Evolutionary conservation across 2,797 vertebrate genomes (phyloP).

Genomic region (Remorina albescens): DNA sequence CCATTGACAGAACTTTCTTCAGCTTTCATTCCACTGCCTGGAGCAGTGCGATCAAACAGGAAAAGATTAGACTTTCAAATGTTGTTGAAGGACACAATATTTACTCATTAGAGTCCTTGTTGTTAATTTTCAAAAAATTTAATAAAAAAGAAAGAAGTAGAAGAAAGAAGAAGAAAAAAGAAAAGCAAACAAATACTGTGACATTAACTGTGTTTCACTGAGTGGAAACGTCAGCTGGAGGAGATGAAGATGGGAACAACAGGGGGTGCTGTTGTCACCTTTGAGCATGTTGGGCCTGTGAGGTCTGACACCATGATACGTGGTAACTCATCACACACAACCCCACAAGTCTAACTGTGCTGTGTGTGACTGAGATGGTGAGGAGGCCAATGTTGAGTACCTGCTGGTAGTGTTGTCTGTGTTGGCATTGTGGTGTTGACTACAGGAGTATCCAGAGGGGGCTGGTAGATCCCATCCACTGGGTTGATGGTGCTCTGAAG

Average conservation of each 20-base stretch:
- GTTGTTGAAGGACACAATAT: background rate
- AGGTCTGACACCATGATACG: background rate
- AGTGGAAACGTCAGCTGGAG: background rate
- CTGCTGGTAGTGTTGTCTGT: slow-evolving; percentile 93
- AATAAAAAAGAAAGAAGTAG: background rate
- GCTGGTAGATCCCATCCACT: slow-evolving; percentile 96
- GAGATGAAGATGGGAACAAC: slow-evolving; percentile 26
- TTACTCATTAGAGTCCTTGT: background rate
- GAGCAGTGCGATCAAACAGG: background rate
- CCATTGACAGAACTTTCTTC: slow-evolving; percentile 4
- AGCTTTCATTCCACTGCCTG: background rate
- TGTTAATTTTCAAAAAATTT: too few relatives aligned
- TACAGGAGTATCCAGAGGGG: slow-evolving; percentile 90
- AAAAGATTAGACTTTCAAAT: slow-evolving; percentile 14
- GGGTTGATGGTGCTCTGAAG: slow-evolving; percentile 98
- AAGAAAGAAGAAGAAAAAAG: background rate
- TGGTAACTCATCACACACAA: background rate
- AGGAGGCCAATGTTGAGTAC: slow-evolving; percentile 70
- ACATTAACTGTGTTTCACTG: background rate
- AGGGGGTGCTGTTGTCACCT: slow-evolving; percentile 56
- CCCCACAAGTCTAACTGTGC: background rate
- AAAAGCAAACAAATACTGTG: background rate
- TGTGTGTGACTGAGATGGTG: background rate
- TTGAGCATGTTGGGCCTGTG: background rate
- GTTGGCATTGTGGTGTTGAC: slow-evolving; percentile 94